A percentile compares a stretch with the other conserved stretches of the same genome.
These are phyloP conservation scores for Enhydra lutris DNA, from an alignment of 2,113 vertebrate species.

Conservation along the genomic window DNA sequence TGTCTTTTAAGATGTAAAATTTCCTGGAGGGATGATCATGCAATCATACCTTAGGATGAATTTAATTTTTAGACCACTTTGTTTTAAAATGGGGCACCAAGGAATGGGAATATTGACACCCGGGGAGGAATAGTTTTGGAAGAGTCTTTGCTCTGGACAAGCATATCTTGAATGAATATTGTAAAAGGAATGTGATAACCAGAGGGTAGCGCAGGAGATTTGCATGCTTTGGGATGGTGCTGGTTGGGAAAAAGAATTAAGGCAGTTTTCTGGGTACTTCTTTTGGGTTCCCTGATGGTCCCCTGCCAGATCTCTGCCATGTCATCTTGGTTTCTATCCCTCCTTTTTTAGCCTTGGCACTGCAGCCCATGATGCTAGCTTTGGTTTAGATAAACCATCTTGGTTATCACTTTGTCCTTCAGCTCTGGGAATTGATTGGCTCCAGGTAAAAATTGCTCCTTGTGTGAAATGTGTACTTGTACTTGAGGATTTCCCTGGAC, in stretches of 20 bases:
- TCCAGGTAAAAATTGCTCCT: background rate
- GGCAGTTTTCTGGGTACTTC: background rate
- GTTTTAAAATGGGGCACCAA: background rate
- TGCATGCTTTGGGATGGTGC: background rate
- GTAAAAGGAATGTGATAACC: background rate
- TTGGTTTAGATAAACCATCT: background rate
- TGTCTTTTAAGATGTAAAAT: slow-evolving; percentile 17
- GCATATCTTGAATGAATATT: background rate
- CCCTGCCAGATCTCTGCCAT: background rate
- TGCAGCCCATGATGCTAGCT: background rate
- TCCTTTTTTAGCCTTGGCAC: background rate
- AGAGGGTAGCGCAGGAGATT: background rate
- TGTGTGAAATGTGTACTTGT: background rate
- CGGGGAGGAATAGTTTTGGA: background rate
- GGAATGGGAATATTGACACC: background rate
- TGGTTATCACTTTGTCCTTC: background rate
- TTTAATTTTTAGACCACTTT: background rate
- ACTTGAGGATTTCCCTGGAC: background rate
- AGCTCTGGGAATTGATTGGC: background rate
- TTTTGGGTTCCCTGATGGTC: background rate
- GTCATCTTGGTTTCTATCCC: background rate
- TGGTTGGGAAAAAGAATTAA: background rate
- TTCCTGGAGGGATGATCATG: background rate
- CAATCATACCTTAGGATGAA: background rate
- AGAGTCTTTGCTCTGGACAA: background rate